Percentiles rank a stretch among this genome's conserved stretches.
phyloP scores from a whole-genome alignment of 2,888 invertebrate genomes.

The Baccha elongata region DNA sequence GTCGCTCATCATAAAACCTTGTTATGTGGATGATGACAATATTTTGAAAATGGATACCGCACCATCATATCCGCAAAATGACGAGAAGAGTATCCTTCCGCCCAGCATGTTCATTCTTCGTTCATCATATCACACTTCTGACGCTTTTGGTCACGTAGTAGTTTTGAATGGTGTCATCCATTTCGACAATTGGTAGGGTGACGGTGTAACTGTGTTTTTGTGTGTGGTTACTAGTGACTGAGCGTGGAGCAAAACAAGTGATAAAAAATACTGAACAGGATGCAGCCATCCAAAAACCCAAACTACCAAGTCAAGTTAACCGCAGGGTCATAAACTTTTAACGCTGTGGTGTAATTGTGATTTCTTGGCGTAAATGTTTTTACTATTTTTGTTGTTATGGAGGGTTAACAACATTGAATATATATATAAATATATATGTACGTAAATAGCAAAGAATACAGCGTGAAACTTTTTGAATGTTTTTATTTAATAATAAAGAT shows the following conservation, averaged over 20 bases:
- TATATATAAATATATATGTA: too few species aligned
- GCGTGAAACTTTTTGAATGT: conserved; percentile 21
- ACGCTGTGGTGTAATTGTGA: conserved; percentile 62
- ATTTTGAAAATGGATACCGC: conserved; percentile 63
- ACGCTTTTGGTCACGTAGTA: conserved; percentile 67
- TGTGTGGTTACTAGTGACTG: conserved; percentile 38
- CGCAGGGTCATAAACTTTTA: conserved; percentile 61
- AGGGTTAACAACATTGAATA: neutral
- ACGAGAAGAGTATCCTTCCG: conserved; percentile 29
- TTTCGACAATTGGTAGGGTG: conserved; percentile 50
- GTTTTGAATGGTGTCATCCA: conserved; percentile 65
- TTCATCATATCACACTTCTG: conserved; percentile 36
- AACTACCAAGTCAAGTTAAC: conserved; percentile 42
- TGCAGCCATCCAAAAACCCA: neutral
- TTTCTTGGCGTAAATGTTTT: conserved; percentile 53
- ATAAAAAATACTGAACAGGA: conserved; percentile 48
- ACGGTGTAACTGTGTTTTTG: conserved; percentile 31
- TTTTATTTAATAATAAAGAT: conserved; percentile 43
- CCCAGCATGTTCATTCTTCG: neutral
- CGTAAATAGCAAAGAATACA: too few species aligned
- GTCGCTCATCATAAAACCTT: neutral
- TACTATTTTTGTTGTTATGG: conserved; percentile 14
- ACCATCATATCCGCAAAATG: conserved; percentile 30
- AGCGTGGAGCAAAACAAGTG: conserved; percentile 57
- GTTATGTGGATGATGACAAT: conserved; percentile 37